Base-by-base conservation (phyloP, 2,797 vertebrate genomes). In the Trachurus trachurus region DNA sequence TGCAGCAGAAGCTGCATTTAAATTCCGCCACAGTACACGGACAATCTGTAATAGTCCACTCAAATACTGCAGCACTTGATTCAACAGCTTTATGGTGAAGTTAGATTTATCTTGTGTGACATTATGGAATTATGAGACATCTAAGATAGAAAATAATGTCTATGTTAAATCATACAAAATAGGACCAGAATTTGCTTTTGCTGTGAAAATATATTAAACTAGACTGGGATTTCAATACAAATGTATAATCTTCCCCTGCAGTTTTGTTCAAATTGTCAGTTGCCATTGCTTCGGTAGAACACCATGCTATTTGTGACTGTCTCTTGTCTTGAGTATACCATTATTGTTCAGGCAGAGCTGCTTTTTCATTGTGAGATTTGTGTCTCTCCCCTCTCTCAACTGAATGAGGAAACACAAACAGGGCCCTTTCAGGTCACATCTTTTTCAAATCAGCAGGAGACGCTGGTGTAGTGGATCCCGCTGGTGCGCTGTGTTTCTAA, bases 361-460 rank as follows among this genome's bases (percentile, higher is more conserved):
- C 76, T 77, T 81, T 76, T 82, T 80, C 40, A 75, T 40, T 63
- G 78, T 57, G 76, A 80, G 81, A 81, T 84, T 31, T 81, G 40
- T 69, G 71, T 80, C 66, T 80, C 65, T 72, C 40, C 54, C 60
- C 26, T 71, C 76, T 82, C 77, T 81, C 54, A 62, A 63, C 76
- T 81, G 80, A 87, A 88, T 60, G 76, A 89, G 79, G 73, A 85
- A 83, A 89, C 81, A 87, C 73, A 64, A 86, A 83, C 77, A 87
- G 49, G 76, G 67, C 66, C 74, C 83, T 92, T 89, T 88, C 91
- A 90, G 88, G 90, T 93, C 88, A 85, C 87, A 91, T 88, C 82
- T 82, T 78, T 86, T 84, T 91, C 85, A 89, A 86, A 86, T 86
- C 81, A 84, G 74, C 37, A 60, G 68, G 81, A 90, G 72, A 80